A percentile compares a stretch with the other conserved stretches of the same genome.
phyloP scores from a whole-genome alignment of 1,140 invertebrate genomes.

The Mya arenaria region DNA sequence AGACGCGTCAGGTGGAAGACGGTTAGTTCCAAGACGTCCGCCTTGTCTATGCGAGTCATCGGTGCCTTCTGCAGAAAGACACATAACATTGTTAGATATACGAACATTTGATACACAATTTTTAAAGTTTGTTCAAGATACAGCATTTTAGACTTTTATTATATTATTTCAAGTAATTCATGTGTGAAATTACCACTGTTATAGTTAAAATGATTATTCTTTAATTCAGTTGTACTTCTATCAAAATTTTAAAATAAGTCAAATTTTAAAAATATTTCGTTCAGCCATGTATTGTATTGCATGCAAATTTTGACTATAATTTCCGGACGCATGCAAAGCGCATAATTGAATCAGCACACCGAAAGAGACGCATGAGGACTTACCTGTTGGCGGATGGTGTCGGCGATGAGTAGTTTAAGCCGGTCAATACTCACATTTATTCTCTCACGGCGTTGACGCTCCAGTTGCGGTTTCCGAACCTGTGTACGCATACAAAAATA shows the following conservation, averaged over 20 bases:
- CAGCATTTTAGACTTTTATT: too few species aligned
- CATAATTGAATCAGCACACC: neutral
- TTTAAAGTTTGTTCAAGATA: neutral
- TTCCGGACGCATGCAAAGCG: neutral
- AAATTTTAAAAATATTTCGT: too few species aligned
- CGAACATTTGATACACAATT: neutral
- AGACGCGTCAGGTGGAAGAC: constrained; percentile 19
- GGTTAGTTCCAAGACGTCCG: constrained; percentile 32
- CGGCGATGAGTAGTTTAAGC: constrained; percentile 27
- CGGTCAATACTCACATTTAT: constrained; percentile 39
- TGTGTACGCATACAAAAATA: too few species aligned
- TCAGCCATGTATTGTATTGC: neutral
- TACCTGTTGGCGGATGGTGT: constrained; percentile 41
- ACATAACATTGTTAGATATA: neutral
- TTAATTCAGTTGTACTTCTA: too few species aligned
- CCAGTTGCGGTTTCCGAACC: constrained; percentile 42
- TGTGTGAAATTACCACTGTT: neutral
- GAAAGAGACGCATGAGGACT: neutral
- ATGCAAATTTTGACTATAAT: neutral
- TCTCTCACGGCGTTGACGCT: constrained; percentile 32
- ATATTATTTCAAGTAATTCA: too few species aligned
- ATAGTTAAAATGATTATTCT: neutral
- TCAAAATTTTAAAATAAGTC: too few species aligned
- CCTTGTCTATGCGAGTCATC: constrained; percentile 48
- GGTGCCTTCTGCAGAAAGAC: constrained; percentile 29